Evolutionary conservation across 23 tunicate genomes (phyloP), one percentile per base, ranked within the genome.

Genomic region (Botrylloides violaceus): DNA sequence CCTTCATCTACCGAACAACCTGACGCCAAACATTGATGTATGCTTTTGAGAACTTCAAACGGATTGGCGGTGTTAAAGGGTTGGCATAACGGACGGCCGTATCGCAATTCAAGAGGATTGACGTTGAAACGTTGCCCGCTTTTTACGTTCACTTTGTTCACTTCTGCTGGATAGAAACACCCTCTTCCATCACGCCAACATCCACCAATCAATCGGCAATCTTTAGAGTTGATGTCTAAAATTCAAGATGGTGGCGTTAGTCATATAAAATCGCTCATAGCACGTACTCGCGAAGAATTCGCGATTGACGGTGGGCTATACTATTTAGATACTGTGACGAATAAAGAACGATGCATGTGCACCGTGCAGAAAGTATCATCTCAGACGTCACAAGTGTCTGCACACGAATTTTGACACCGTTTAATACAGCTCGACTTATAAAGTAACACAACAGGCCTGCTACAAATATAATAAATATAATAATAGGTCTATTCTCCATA

Each of bases 171-270:
- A 60, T 82, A 77, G 20, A 77, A 49, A 49, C 96, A 88, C 15
- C 53, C 53, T 2, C n/a, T 34, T 70, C 75, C 78, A 2, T 49
- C 3, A 19, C 61, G 73, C 88, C 88, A 88, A 37, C 96, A 88
- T 2, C 76, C 84, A 34, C 88, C 96, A 32, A 88, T 88, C 64
- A 77, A 66, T 50, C 50, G 29, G 76, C 96, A 88, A 21, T 77
- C 83, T 3, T 27, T 38, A 3, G 50, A 56, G 31, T 55, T 5
- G 57, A 88, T 88, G 24, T 76, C 96, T 88, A 70, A 27, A 83
- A 70, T n/a, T n/a, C n/a, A n/a, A n/a, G n/a, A n/a, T n/a, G n/a
- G n/a, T n/a, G n/a, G n/a, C n/a, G n/a, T n/a, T n/a, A n/a, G n/a
- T n/a, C n/a, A n/a, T n/a, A n/a, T n/a, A n/a, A n/a, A n/a, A n/a